phyloP scores from a whole-genome alignment of 37 sponge, comb jelly and placozoan genomes.

The Cladorhizidae sp. region DNA sequence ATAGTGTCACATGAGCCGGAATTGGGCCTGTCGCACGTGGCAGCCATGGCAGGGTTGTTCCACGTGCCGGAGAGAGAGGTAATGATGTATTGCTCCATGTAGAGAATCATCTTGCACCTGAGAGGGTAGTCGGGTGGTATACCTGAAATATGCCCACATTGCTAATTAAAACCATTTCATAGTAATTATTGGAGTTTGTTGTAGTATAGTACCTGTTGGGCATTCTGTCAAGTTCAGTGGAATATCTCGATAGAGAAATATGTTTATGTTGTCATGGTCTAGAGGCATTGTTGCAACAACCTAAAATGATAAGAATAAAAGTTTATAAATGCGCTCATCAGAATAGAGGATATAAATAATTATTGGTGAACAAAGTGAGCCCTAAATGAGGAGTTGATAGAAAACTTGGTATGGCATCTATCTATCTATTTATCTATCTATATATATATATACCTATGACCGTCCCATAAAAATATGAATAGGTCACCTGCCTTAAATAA shows the following conservation, averaged over 20 bases:
- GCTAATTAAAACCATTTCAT: background rate
- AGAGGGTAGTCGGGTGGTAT: background rate
- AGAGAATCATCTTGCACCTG: background rate
- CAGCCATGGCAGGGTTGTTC: background rate
- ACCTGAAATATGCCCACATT: background rate
- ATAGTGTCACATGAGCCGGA: background rate
- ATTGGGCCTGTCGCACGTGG: background rate
- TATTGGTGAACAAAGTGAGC: too few species aligned
- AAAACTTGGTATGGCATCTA: too few species aligned
- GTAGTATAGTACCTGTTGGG: background rate
- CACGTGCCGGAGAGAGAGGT: background rate
- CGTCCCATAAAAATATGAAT: too few species aligned
- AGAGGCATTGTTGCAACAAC: too few species aligned
- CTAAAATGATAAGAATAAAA: too few species aligned
- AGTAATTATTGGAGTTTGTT: background rate
- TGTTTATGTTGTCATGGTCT: background rate
- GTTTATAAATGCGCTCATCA: too few species aligned
- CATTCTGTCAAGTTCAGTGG: constrained; percentile 7
- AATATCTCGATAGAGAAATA: constrained; percentile 7
- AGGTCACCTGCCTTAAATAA: too few species aligned
- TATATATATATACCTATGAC: too few species aligned
- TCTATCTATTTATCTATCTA: too few species aligned
- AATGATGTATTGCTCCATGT: constrained; percentile 13
- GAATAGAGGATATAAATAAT: too few species aligned
- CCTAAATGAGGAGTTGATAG: too few species aligned